phyloP scores from a whole-genome alignment of 2,113 vertebrate species.

The Cyprinodon variegatus region DNA sequence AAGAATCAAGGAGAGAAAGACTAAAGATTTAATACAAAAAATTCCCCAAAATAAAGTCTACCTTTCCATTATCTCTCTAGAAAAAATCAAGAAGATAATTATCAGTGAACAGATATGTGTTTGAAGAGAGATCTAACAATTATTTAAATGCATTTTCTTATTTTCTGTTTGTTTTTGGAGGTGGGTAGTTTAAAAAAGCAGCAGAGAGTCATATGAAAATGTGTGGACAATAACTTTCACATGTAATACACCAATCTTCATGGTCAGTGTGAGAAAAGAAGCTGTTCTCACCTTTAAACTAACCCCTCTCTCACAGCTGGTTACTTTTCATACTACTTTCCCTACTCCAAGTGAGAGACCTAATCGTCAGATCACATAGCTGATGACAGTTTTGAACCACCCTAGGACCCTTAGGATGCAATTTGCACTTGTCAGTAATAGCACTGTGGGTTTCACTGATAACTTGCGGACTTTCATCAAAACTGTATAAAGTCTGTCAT shows the following conservation, averaged over 20 bases:
- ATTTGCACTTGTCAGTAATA: constrained; percentile 43
- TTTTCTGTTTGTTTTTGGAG: not conserved
- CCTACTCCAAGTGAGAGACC: not conserved
- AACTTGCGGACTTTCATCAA: constrained; percentile 40
- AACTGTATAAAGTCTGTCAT: constrained; percentile 35
- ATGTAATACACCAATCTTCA: not conserved
- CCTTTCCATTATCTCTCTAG: not conserved
- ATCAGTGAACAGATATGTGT: not conserved
- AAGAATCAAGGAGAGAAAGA: no score
- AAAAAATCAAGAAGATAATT: not conserved
- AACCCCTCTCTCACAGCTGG: not conserved
- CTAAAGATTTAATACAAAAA: no score
- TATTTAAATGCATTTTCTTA: not conserved
- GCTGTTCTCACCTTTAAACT: constrained; percentile 7
- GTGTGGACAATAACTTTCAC: constrained; percentile 7
- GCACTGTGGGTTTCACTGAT: constrained; percentile 22
- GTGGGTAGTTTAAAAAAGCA: not conserved
- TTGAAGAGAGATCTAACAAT: not conserved
- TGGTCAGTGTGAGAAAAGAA: constrained; percentile 8
- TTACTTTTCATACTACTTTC: constrained; percentile 2
- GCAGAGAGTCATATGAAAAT: not conserved
- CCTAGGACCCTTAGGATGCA: constrained; percentile 8
- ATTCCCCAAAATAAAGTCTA: no score
- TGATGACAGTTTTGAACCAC: constrained; percentile 30
- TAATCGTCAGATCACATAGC: constrained; percentile 1